phyloP scores from a whole-genome alignment of 2,113 vertebrate genomes.

The Psittacus erithacus region DNA sequence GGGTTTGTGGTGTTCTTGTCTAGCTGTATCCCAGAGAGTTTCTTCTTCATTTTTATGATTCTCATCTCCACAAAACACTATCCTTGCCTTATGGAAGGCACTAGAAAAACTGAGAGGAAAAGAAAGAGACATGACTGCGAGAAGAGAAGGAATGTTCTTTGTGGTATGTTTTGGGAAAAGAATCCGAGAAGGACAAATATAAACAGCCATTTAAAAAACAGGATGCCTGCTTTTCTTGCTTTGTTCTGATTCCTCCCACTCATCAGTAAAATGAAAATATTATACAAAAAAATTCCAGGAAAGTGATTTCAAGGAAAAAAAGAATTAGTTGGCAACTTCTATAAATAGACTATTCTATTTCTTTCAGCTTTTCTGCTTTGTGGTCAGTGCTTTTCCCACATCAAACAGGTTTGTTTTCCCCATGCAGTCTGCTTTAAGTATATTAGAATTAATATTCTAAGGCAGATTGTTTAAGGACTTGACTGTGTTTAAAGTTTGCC shows the following conservation, averaged over 20 bases:
- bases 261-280: conserved; percentile 2
- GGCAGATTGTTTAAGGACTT: neutral
- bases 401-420: neutral
- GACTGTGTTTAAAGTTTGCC: neutral
- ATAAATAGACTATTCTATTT: neutral
- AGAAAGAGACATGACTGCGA: neutral
- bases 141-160: neutral
- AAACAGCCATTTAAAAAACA: neutral
- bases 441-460: neutral
- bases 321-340: neutral
- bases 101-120: neutral
- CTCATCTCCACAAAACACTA: neutral
- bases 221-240: neutral
- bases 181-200: neutral
- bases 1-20: neutral
- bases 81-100: neutral
- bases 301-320: conserved; percentile 27
- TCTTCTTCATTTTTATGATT: neutral
- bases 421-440: neutral
- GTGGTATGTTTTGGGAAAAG: neutral
- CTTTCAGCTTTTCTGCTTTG: neutral
- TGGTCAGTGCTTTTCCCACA: neutral
- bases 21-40: neutral
- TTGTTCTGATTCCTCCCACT: conserved; percentile 25
- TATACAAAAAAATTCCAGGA: neutral